Conservation (phyloP, 2,113 vertebrate species). For the Brachionichthys hirsutus region DNA sequence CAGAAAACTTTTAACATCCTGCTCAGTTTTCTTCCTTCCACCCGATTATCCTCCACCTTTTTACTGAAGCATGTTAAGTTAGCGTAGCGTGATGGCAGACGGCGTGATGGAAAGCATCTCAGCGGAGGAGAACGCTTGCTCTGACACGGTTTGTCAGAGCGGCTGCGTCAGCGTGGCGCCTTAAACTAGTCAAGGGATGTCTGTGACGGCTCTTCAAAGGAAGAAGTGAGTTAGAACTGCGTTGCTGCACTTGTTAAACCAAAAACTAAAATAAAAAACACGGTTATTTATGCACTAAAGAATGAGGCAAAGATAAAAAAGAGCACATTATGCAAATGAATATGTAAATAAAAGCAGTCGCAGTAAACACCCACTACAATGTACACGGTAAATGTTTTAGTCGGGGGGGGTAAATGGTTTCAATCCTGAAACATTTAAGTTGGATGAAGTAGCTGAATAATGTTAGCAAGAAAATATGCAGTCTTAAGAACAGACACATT, state of each 20-base stretch:
- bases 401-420: no score
- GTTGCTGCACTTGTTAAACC: not conserved
- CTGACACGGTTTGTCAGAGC: conserved; percentile 41
- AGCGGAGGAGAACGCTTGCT: not conserved
- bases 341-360: not conserved
- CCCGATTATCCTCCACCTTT: not conserved
- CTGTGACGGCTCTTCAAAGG: conserved; percentile 13
- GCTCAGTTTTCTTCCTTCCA: not conserved
- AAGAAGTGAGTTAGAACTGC: not conserved
- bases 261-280: not conserved
- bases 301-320: not conserved
- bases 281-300: not conserved
- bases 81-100: conserved; percentile 4
- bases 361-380: no score
- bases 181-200: conserved; percentile 20
- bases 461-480: conserved; percentile 31
- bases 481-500: conserved; percentile 17
- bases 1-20: no score
- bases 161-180: conserved; percentile 31
- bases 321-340: not conserved
- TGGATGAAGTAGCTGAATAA: not conserved
- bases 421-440: no score
- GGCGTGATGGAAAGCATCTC: conserved; percentile 16
- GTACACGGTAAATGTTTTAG: no score
- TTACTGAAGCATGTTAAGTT: not conserved